Base-by-base conservation (phyloP, 2,888 invertebrate genomes). In the Chironomus tentans region DNA sequence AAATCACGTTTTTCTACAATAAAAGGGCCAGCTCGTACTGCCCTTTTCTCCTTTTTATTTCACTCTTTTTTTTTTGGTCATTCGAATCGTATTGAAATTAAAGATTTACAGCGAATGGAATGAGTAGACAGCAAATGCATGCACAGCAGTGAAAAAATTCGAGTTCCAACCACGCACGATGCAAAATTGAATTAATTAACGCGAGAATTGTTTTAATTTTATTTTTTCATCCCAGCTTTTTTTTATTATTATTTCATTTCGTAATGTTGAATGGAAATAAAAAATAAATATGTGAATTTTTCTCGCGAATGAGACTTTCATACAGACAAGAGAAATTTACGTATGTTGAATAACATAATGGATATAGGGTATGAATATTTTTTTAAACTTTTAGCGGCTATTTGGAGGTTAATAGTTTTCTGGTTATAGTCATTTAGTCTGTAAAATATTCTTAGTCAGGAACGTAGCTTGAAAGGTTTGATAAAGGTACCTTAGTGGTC, bases 101-200 rank as follows among this genome's bases (percentile, higher is more conserved):
- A 72, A 72, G 72, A 62, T 72, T 72, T 50, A 72, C 61, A 50
- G 28, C 7, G 21, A 46, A 12, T 18, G 46, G 7, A 38, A 18
- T 7, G 21, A 15, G 15, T 28, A 38, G 56, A 24, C 28, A 28
- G 68, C 6, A 50, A 70, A n/a, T 70, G 21, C 13, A 65, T 62
- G 62, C 65, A 65, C 21, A 24, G 13, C 4, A 24, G 65, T 13
- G 56, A 56, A 56, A 72, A 71, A 61, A 56, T 56, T 71, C n/a
- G 24, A 71, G 47, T 24, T 22, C 56, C 56, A 61, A 72, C 72
- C 72, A 38, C 72, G 71, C 71, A 28, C 18, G 72, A 72, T 22
- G 62, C 72, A 61, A 65, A 70, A 62, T 72, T 72, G 72, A 72
- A 72, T 72, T 72, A 72, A 72, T 72, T 72, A 72, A 72, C 72